Evolutionary conservation across 2,888 invertebrate species (phyloP), one percentile per base, ranked within the genome.

Genomic region (Ectropis crepuscularia): DNA sequence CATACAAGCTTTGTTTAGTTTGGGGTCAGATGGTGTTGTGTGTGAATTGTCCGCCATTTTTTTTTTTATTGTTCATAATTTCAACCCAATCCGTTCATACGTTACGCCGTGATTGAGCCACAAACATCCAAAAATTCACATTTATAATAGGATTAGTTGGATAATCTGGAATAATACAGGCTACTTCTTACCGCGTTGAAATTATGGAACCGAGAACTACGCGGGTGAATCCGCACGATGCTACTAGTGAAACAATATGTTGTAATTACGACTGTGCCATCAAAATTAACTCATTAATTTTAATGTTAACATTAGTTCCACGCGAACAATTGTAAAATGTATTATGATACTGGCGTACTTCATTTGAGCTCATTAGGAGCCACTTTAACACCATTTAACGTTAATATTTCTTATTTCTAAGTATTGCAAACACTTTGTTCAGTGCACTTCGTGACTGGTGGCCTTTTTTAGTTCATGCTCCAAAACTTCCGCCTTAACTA

Each of bases 361-460:
- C 47, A 47, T 47, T 38, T 9, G 6, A 10, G 41, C 16, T n/a
- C 28, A 10, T n/a, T 41, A 51, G 10, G 42, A 41, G 16, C 16
- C 6, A 47, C 4, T 28, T 43, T 43, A 43, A n/a, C 10, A n/a
- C 10, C 28, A 41, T n/a, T 42, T n/a, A 28, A 42, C 41, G 37
- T 41, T 42, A 42, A 41, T 28, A 10, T 6, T 16, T 28, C 42
- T n/a, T 51, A 46, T 39, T 38, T 38, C 16, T 38, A 46, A 46
- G 54, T 59, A 58, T 50, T 38, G 16, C 39, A 9, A 57, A 57
- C 42, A 41, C 16, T 16, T 16, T 39, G 39, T 43, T 46, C 16
- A 53, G 48, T 60, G 41, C 53, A 42, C 5, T 53, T 47, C 47
- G 60, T 53, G 60, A 53, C 46, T 41, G 37, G 8, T 11, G 16